Conservation (phyloP, 2,888 invertebrate species). For the Neelides folsomi region DNA sequence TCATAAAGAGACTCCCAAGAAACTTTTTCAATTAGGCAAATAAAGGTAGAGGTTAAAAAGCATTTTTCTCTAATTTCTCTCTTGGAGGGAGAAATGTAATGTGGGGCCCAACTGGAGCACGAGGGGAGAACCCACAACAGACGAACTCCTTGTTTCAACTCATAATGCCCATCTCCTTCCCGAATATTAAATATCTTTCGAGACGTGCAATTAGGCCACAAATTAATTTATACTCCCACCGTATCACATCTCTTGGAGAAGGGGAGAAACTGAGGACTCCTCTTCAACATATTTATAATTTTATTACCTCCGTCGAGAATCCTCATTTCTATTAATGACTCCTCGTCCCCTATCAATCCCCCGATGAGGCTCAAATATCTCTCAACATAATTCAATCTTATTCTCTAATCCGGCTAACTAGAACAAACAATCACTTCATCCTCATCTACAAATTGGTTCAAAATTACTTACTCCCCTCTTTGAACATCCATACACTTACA, state of each 20-base stretch:
- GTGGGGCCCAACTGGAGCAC: neutral
- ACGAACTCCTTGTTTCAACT: neutral
- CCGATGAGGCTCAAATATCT: no score
- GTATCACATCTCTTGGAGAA: neutral
- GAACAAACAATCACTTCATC: no score
- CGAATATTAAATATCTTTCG: slow-evolving; percentile 33
- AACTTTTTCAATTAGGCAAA: slow-evolving; percentile 35
- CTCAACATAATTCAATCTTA: no score
- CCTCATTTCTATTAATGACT: slow-evolving; percentile 6
- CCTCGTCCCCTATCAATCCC: neutral
- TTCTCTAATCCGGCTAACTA: no score
- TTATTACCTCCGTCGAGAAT: slow-evolving; percentile 8
- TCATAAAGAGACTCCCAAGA: slow-evolving; percentile 1
- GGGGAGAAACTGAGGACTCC: neutral
- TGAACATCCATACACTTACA: no score
- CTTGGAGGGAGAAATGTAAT: slow-evolving; percentile 6
- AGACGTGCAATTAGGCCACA: slow-evolving; percentile 33
- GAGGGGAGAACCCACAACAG: slow-evolving; percentile 10
- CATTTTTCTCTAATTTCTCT: slow-evolving; percentile 32
- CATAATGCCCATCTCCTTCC: neutral
- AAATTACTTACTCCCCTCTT: no score
- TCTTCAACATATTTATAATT: slow-evolving; percentile 7
- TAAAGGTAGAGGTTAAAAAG: slow-evolving; percentile 34
- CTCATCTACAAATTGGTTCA: no score
- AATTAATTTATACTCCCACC: slow-evolving; percentile 27